Evolutionary conservation across 37 sponge, comb jelly and placozoan genomes (phyloP).

Genomic region (Halisarca cf. caerulea): DNA sequence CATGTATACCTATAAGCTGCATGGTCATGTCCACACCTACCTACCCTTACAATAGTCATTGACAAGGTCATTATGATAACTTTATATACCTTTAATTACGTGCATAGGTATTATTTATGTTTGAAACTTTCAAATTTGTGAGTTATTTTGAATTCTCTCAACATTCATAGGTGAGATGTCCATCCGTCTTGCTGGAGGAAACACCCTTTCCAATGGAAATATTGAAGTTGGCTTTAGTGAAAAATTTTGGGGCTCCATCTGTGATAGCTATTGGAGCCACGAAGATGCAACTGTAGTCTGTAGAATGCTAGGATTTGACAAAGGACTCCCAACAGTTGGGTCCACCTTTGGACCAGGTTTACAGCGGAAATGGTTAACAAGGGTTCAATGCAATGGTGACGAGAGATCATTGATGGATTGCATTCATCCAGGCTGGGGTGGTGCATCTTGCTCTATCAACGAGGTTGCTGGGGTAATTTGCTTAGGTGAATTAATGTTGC

Average conservation of each 20-base stretch:
- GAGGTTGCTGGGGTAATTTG: slow-evolving; percentile 5
- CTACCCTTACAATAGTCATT: no score
- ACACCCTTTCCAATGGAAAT: not conserved
- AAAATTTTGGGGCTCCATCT: not conserved
- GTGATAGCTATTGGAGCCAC: not conserved
- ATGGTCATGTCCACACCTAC: no score
- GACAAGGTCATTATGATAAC: no score
- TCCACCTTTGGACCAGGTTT: not conserved
- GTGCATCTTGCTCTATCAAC: not conserved
- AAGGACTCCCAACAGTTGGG: not conserved
- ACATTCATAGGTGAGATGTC: no score
- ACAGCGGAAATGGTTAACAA: not conserved
- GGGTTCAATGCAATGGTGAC: not conserved
- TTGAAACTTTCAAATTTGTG: no score
- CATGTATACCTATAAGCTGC: no score
- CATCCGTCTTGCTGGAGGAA: not conserved
- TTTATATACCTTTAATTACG: no score
- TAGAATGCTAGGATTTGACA: not conserved
- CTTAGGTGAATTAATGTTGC: not conserved
- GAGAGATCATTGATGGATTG: not conserved
- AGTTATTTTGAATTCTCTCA: no score
- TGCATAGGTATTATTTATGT: no score
- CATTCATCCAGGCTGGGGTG: not conserved
- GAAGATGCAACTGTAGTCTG: not conserved
- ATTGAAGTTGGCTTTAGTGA: not conserved